Base-by-base conservation (phyloP, 2,797 vertebrate genomes). In the Crax fasciolata region DNA sequence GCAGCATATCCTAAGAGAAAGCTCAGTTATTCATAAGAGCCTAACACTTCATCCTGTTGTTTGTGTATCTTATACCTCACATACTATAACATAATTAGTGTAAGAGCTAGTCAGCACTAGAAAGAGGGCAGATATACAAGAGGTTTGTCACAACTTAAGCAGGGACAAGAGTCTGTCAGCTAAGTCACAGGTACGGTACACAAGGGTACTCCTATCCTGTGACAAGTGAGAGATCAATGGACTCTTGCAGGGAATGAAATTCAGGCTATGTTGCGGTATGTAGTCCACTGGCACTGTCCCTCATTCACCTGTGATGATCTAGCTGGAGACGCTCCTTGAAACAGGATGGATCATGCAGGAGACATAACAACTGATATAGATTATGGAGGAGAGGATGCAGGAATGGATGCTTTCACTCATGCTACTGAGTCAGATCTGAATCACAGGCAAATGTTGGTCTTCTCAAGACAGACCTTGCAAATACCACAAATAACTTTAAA, bases 1-100 rank as follows among this genome's bases (percentile, higher is more conserved):
- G 95, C 54, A 98, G 97, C 96, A 98, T 97, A 83, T 98, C 98
- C 98, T 98, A 63, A 30, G 52, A 76, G 41, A 85, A 87, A 94
- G 46, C 6, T 19, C 82, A 84, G 27, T 23, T 58, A 27, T 35
- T 61, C 15, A 89, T 83, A 39, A 79, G 13, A 92, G 43, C 25
- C 51, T 32, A 59, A 55, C 16, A 32, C 46, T 78, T 80, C 38
- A 51, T 2, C 41, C 11, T 82, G 43, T 28, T 63, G 16, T 68
- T 68, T 70, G 61, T 44, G 23, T 68, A 10, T 30, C 20, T 66
- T 24, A 58, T 2, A 28, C 14, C 28, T 49, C 41, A 61, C 3
- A 14, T 66, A 25, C 62, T 86, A 23, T 15, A 73, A 78, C 3
- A 2, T n/a, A 72, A 75, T 62, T n/a, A 49, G 38, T 4, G 0